These are phyloP conservation scores for Cerceris rybyensis DNA, from an alignment of 2,888 invertebrate genomes.

Conservation along the genomic window DNA sequence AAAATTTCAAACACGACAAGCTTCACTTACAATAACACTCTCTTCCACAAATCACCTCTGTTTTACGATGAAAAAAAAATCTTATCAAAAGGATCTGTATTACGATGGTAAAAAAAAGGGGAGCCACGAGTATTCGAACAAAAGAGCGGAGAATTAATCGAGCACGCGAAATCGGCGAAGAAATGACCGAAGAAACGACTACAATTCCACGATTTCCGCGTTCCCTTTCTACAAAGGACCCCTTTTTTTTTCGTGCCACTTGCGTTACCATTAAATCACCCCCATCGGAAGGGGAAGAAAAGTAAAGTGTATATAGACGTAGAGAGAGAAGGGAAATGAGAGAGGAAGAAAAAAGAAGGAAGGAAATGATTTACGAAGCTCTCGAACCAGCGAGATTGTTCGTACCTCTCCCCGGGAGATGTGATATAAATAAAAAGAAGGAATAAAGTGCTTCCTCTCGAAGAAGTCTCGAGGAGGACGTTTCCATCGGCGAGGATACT, in stretches of 20 bases:
- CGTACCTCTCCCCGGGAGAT: constrained; percentile 11
- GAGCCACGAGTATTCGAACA: too few species aligned
- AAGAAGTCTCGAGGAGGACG: constrained; percentile 20
- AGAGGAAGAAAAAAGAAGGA: constrained; percentile 25
- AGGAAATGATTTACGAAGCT: background rate
- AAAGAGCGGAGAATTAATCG: too few species aligned
- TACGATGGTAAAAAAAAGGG: too few species aligned
- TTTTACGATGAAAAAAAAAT: too few species aligned
- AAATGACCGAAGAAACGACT: constrained; percentile 32
- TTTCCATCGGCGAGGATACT: constrained; percentile 40
- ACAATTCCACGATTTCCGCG: constrained; percentile 24
- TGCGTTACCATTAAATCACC: too few species aligned
- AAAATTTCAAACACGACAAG: too few species aligned
- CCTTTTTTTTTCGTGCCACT: too few species aligned
- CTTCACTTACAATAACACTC: too few species aligned
- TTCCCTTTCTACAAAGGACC: too few species aligned
- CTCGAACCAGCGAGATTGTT: background rate
- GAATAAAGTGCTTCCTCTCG: constrained; percentile 6
- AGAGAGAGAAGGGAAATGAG: constrained; percentile 20
- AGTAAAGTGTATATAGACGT: background rate
- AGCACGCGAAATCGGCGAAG: constrained; percentile 3
- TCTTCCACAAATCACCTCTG: too few species aligned
- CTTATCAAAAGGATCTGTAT: too few species aligned
- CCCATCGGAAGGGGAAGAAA: too few species aligned
- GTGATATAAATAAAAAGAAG: constrained; percentile 19